Evolutionary conservation across 2,797 vertebrate genomes (phyloP).

Genomic region (Eulemur rubriventer): DNA sequence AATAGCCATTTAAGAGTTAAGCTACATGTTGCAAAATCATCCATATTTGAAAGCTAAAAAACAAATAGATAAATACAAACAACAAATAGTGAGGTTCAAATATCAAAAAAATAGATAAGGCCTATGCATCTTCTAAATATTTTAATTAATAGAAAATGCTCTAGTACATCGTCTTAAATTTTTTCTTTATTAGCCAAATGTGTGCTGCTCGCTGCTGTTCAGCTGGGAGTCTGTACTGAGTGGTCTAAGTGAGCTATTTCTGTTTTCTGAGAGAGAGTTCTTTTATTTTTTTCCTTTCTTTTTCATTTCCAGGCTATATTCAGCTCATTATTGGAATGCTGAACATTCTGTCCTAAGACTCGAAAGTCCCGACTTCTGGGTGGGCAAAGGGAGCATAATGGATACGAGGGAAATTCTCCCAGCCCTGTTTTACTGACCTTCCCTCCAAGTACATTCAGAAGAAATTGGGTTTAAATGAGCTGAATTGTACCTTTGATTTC

Average conservation of each 20-base stretch:
- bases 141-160: not conserved
- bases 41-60: constrained; percentile 24
- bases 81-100: not conserved
- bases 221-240: not conserved
- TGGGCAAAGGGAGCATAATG: not conserved
- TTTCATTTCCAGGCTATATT: not conserved
- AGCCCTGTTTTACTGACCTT: not conserved
- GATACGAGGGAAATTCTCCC: not conserved
- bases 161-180: fast-evolving
- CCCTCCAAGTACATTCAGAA: not conserved
- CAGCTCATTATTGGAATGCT: constrained; percentile 15
- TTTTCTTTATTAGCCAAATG: not conserved
- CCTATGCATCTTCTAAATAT: not conserved
- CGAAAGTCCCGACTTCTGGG: not conserved
- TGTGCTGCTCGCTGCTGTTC: not conserved
- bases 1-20: not conserved
- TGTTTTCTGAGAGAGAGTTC: not conserved
- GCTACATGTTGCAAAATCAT: constrained; percentile 39
- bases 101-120: not conserved
- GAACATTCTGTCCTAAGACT: constrained; percentile 25
- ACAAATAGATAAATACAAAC: not conserved
- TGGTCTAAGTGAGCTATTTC: not conserved
- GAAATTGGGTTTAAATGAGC: constrained; percentile 10
- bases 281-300: not conserved
- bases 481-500: constrained; percentile 31